phyloP scores from a whole-genome alignment of 2,888 invertebrate genomes.

The Itoplectis maculator region DNA sequence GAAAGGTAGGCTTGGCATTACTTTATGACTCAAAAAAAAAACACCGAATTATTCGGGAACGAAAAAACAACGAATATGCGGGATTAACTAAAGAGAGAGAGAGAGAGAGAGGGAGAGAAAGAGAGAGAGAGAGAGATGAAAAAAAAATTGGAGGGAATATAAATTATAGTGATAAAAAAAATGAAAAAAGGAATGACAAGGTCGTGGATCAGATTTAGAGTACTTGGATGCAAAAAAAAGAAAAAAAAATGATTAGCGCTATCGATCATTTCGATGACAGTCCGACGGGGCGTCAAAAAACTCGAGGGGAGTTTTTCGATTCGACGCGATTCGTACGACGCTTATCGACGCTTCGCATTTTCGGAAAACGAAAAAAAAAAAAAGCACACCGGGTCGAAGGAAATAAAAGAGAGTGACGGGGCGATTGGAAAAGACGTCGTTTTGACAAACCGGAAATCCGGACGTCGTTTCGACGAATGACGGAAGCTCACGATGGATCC shows the following conservation, averaged over 20 bases:
- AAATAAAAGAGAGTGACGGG: conserved; percentile 7
- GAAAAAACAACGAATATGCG: conserved; percentile 35
- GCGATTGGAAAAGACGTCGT: conserved; percentile 10
- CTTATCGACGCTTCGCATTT: conserved; percentile 6
- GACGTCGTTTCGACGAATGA: conserved; percentile 29
- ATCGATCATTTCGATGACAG: conserved; percentile 45
- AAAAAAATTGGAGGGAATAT: conserved; percentile 34
- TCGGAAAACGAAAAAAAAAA: neutral
- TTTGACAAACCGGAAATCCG: conserved; percentile 10
- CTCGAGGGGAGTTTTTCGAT: conserved; percentile 45
- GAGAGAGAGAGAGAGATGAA: conserved; percentile 36
- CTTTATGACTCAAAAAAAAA: conserved; percentile 53
- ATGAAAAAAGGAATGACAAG: conserved; percentile 63
- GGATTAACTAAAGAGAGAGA: conserved; percentile 54
- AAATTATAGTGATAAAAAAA: conserved; percentile 29
- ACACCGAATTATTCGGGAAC: conserved; percentile 54
- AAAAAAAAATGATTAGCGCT: conserved; percentile 36
- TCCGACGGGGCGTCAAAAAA: conserved; percentile 34
- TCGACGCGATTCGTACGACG: conserved; percentile 59
- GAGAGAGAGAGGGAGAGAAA: conserved; percentile 13
- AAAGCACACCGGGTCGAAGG: neutral
- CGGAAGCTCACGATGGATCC: conserved; percentile 24
- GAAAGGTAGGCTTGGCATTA: conserved; percentile 93
- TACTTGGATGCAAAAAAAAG: conserved; percentile 44
- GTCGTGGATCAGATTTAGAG: conserved; percentile 64